Conservation (phyloP, 92 coral and sea anemone genomes). For the Palythoa heliodiscus region DNA sequence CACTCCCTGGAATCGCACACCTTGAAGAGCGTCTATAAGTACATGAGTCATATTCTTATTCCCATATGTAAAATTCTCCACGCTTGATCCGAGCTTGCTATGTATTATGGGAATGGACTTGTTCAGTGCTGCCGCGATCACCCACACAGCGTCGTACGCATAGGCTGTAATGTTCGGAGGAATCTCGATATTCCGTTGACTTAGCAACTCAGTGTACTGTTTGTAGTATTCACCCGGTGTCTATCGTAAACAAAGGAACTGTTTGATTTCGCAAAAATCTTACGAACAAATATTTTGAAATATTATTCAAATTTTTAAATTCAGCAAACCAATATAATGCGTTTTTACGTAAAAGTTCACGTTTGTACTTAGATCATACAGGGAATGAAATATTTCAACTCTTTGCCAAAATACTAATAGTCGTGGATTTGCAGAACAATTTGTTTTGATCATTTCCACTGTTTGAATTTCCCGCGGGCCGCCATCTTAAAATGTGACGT, state of each 20-base stretch:
- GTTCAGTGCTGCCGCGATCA: slow-evolving; percentile 77
- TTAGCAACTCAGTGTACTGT: slow-evolving; percentile 67
- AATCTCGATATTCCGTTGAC: slow-evolving; percentile 57
- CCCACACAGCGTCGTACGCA: slow-evolving; percentile 93
- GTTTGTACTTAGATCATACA: too few relatives aligned
- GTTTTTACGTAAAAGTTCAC: too few relatives aligned
- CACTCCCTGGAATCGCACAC: slow-evolving; percentile 67
- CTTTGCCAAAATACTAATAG: too few relatives aligned
- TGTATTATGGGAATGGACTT: slow-evolving; percentile 58
- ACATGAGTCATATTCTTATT: slow-evolving; percentile 58
- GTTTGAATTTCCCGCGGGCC: too few relatives aligned
- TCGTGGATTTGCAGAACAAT: too few relatives aligned
- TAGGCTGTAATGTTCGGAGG: slow-evolving; percentile 84
- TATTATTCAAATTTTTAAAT: too few relatives aligned
- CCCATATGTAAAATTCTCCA: slow-evolving; percentile 51
- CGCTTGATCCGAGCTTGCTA: slow-evolving; percentile 29
- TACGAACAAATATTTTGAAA: too few relatives aligned
- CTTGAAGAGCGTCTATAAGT: slow-evolving; percentile 62
- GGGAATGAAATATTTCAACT: too few relatives aligned
- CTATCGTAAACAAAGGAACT: slow-evolving; percentile 40
- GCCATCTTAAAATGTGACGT: too few relatives aligned
- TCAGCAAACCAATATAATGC: too few relatives aligned
- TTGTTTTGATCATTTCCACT: too few relatives aligned
- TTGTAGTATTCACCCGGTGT: slow-evolving; percentile 69
- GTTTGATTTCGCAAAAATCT: not conserved